Evolutionary conservation across 1,140 invertebrate genomes (phyloP).

Genomic region (Drosophila bipectinata): DNA sequence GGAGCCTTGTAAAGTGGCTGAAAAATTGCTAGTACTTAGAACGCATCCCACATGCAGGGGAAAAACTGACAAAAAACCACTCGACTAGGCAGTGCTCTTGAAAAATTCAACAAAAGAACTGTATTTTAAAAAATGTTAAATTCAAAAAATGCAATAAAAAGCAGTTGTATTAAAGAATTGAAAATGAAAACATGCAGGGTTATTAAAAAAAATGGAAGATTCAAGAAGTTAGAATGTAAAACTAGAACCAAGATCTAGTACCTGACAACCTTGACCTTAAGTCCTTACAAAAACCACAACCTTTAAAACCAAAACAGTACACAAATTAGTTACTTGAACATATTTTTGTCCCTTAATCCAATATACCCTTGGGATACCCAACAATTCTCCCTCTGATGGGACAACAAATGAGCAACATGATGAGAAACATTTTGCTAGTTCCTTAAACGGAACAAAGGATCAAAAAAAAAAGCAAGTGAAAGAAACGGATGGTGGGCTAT

Average conservation of each 20-base stretch:
- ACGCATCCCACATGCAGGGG: conserved; percentile 24
- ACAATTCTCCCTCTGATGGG: conserved; percentile 22
- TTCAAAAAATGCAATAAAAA: too few species aligned
- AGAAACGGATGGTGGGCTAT: neutral
- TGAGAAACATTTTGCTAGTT: conserved; percentile 69
- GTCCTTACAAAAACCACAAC: neutral
- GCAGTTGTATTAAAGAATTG: neutral
- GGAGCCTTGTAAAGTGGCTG: conserved; percentile 67
- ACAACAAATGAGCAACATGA: conserved; percentile 71
- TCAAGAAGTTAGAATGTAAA: too few species aligned
- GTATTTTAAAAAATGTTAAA: too few species aligned
- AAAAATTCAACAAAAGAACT: neutral
- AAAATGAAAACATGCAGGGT: too few species aligned
- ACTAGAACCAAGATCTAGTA: too few species aligned
- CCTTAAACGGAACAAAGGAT: conserved; percentile 52
- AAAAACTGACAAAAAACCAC: conserved; percentile 3
- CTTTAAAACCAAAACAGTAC: too few species aligned
- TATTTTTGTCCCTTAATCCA: neutral
- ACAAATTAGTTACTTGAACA: neutral
- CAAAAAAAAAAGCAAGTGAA: conserved; percentile 6
- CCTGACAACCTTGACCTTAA: too few species aligned
- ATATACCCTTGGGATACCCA: conserved; percentile 16
- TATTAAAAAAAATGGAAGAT: too few species aligned
- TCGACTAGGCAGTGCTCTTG: conserved; percentile 17
- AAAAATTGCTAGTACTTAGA: conserved; percentile 71